phyloP scores from a whole-genome alignment of 2,113 vertebrate genomes.

The Calonectris borealis region DNA sequence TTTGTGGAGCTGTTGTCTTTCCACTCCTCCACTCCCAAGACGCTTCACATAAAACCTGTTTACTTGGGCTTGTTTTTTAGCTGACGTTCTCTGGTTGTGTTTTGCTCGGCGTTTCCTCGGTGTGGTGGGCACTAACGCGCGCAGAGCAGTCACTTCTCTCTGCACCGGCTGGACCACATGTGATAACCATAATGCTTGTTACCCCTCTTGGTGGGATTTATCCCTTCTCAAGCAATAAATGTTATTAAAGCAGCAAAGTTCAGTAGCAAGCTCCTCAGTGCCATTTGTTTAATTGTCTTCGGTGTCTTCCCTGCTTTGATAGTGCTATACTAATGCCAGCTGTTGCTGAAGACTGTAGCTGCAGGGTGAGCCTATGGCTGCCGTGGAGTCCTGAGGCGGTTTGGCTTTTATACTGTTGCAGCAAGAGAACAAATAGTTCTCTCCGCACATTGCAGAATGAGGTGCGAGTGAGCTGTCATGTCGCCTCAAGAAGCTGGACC shows the following conservation, averaged over 20 bases:
- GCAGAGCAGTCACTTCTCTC: neutral
- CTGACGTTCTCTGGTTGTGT: neutral
- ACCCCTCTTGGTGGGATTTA: neutral
- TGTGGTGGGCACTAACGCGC: neutral
- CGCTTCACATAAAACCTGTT: neutral
- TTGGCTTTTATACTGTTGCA: neutral
- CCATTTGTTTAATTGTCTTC: neutral
- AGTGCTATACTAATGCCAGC: neutral
- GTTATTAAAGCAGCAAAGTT: neutral
- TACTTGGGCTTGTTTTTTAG: neutral
- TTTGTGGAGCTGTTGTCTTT: neutral
- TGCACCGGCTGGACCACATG: rapidly evolving
- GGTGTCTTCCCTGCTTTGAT: neutral
- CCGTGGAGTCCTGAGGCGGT: neutral
- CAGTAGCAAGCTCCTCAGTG: neutral
- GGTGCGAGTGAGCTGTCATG: neutral
- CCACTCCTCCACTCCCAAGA: neutral
- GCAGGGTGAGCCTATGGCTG: neutral
- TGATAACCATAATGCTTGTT: neutral
- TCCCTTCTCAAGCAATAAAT: neutral
- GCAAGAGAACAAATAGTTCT: slow-evolving; percentile 46
- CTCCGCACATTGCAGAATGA: neutral
- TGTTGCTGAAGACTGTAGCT: neutral
- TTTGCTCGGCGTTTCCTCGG: rapidly evolving
- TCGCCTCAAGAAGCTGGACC: neutral